Percentiles rank a stretch among this genome's conserved stretches.
Evolutionary conservation across 2,888 invertebrate species (phyloP).

Genomic region (Gastracanthus pulcherrimus): DNA sequence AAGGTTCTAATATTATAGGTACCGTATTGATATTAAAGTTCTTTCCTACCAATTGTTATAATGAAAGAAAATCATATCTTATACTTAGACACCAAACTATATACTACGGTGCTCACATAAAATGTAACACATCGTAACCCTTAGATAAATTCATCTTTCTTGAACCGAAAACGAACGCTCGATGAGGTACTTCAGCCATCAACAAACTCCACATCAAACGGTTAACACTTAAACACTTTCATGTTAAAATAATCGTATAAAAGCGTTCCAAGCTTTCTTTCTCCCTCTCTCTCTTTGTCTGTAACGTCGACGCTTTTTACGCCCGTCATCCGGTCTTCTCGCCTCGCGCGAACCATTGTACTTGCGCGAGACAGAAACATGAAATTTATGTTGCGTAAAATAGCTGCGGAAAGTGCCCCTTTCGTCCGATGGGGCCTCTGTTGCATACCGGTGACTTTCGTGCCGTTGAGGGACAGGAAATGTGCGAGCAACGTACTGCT

Average conservation of each 20-base stretch:
- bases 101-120: no score
- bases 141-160: no score
- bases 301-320: not conserved
- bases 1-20: no score
- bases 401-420: constrained; percentile 25
- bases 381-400: constrained; percentile 35
- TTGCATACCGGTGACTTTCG: not conserved
- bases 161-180: no score
- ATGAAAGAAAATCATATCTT: no score
- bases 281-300: not conserved
- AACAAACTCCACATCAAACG: not conserved
- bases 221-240: no score
- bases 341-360: not conserved
- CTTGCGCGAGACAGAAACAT: not conserved
- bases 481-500: not conserved
- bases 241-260: not conserved
- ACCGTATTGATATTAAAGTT: no score
- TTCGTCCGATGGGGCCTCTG: not conserved
- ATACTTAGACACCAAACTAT: no score
- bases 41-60: no score
- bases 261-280: not conserved
- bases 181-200: no score
- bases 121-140: no score
- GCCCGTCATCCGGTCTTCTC: constrained; percentile 13
- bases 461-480: constrained; percentile 5